phyloP scores from a whole-genome alignment of 1,140 invertebrate genomes.

The Lysiphlebus fabarum region DNA sequence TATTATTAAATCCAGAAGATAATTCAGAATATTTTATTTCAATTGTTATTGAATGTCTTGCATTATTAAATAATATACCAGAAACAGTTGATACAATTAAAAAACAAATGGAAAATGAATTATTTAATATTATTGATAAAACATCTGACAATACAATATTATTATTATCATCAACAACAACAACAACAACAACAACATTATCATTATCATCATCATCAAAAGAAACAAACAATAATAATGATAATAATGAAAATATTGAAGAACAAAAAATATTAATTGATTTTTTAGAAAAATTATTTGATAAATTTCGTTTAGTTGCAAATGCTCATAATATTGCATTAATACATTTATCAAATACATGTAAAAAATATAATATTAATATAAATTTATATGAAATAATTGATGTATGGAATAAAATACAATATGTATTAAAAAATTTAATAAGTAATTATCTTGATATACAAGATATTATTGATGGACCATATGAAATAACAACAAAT shows the following conservation, averaged over 20 bases:
- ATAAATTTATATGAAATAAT: conserved; percentile 70
- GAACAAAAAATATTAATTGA: conserved; percentile 53
- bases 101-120: conserved; percentile 75
- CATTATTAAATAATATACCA: conserved; percentile 78
- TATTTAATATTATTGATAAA: conserved; percentile 72
- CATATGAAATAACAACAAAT: conserved; percentile 57
- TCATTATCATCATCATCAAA: no score
- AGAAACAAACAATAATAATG: conserved; percentile 14
- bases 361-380: conserved; percentile 57
- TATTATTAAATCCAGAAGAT: conserved; percentile 63
- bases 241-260: conserved; percentile 18
- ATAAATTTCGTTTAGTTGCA: conserved; percentile 73
- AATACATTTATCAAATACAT: conserved; percentile 60
- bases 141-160: conserved; percentile 78
- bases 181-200: conserved; percentile 20
- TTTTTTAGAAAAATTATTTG: conserved; percentile 65
- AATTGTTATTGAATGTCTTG: conserved; percentile 82
- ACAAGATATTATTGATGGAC: conserved; percentile 63
- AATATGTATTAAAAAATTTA: conserved; percentile 77
- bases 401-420: conserved; percentile 86
- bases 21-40: conserved; percentile 72
- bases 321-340: conserved; percentile 65
- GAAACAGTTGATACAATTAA: conserved; percentile 82
- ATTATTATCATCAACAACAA: no score
- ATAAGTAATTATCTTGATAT: conserved; percentile 83